These are phyloP conservation scores for Podotricha telesiphe DNA, from an alignment of 2,888 invertebrate species.

Conservation along the genomic window DNA sequence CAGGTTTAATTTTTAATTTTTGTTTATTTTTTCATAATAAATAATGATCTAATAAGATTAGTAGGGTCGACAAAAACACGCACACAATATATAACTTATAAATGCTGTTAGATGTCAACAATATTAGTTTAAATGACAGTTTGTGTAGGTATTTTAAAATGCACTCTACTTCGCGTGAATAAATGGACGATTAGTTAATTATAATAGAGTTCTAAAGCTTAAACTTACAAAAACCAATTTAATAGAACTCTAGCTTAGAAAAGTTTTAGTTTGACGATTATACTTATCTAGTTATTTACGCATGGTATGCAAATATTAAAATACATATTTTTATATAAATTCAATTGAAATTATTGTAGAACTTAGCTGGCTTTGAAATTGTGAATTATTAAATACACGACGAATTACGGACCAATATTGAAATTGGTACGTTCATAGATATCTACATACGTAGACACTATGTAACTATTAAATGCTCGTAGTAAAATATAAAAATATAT, in stretches of 20 bases:
- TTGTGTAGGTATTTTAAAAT: conserved; percentile 1
- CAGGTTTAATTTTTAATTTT: neutral
- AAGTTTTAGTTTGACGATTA: too few relatives aligned
- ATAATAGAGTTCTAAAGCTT: too few relatives aligned
- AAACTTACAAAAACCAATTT: too few relatives aligned
- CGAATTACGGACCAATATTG: conserved; percentile 38
- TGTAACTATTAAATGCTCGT: conserved; percentile 20
- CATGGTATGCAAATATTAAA: neutral
- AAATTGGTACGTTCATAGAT: conserved; percentile 33
- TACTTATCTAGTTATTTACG: conserved; percentile 1
- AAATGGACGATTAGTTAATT: neutral
- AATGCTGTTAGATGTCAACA: conserved; percentile 8
- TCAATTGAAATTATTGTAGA: conserved; percentile 18
- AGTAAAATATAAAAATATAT: conserved; percentile 32
- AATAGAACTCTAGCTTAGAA: too few relatives aligned
- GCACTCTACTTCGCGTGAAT: neutral
- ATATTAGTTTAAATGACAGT: neutral
- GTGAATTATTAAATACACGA: conserved; percentile 1
- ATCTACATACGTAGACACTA: conserved; percentile 22
- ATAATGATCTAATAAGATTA: neutral
- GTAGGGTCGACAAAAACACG: conserved; percentile 62
- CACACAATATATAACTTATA: conserved; percentile 50
- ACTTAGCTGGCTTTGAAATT: conserved; percentile 9
- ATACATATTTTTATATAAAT: conserved; percentile 27
- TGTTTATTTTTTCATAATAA: neutral